Conservation (phyloP, 2,888 invertebrate species). For the Tetheella fluctuosa region DNA sequence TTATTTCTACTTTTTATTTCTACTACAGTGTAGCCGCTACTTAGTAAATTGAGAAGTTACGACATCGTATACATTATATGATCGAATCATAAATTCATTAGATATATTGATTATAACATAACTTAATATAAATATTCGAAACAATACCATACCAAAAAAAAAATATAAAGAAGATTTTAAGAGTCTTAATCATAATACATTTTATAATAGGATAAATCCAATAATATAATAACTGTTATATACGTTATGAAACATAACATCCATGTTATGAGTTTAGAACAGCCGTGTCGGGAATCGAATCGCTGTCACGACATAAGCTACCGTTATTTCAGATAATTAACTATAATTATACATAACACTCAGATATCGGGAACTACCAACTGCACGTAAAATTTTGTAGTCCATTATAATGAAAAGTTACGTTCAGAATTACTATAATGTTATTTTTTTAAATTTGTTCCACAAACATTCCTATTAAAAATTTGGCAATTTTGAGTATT, state of each 20-base stretch:
- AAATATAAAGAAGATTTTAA: no score
- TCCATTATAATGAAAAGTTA: background rate
- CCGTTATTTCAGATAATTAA: conserved; percentile 22
- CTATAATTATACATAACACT: background rate
- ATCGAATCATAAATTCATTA: no score
- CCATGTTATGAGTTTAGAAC: conserved; percentile 33
- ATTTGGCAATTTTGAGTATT: background rate
- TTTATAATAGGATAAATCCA: conserved; percentile 18
- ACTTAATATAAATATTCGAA: no score
- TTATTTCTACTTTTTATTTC: no score
- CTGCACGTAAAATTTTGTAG: background rate
- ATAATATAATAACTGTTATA: conserved; percentile 17
- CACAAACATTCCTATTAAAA: background rate
- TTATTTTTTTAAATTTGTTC: background rate
- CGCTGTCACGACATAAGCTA: conserved; percentile 25
- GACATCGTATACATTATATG: no score
- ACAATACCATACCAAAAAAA: no score
- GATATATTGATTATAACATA: no score
- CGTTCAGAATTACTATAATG: background rate
- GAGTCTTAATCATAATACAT: background rate
- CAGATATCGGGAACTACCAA: background rate
- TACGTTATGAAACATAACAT: conserved; percentile 18
- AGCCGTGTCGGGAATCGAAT: conserved; percentile 30
- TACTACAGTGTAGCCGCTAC: no score
- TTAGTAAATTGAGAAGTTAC: no score